Evolutionary conservation across 2,888 invertebrate genomes (phyloP).

Genomic region (Agonopterix arenella): DNA sequence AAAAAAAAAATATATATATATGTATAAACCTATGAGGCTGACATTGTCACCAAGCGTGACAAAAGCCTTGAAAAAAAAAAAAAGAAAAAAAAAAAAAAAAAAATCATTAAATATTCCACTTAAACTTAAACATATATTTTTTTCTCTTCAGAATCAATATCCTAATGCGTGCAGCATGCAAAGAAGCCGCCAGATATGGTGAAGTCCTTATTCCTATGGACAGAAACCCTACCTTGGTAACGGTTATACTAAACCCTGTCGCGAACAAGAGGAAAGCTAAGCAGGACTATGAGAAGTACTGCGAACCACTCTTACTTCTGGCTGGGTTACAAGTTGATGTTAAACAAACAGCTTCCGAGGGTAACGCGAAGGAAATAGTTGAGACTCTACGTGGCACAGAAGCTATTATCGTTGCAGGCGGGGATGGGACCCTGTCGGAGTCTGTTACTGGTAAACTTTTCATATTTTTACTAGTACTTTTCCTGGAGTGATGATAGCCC

Average conservation of each 20-base stretch:
- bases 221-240: slow-evolving; percentile 82
- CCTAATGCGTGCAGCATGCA: slow-evolving; percentile 88
- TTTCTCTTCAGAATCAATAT: slow-evolving; percentile 80
- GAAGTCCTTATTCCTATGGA: slow-evolving; percentile 77
- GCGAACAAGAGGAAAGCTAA: slow-evolving; percentile 86
- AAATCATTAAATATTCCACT: too few relatives aligned
- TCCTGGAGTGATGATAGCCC: too few relatives aligned
- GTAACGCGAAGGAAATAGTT: slow-evolving; percentile 90
- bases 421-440: slow-evolving; percentile 96
- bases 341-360: slow-evolving; percentile 90
- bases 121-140: not conserved
- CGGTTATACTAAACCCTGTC: slow-evolving; percentile 94
- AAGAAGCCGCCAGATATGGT: slow-evolving; percentile 85
- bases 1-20: too few relatives aligned
- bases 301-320: slow-evolving; percentile 93
- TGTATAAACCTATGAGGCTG: too few relatives aligned
- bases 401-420: slow-evolving; percentile 94
- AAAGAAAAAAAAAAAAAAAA: too few relatives aligned
- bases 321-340: slow-evolving; percentile 80
- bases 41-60: too few relatives aligned
- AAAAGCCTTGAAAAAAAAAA: too few relatives aligned
- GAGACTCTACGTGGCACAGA: slow-evolving; percentile 87
- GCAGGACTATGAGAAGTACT: slow-evolving; percentile 90
- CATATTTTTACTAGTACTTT: too few relatives aligned
- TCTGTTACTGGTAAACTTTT: slow-evolving; percentile 79